Conservation (phyloP, 2,113 vertebrate species). For the Dipodomys merriami region DNA sequence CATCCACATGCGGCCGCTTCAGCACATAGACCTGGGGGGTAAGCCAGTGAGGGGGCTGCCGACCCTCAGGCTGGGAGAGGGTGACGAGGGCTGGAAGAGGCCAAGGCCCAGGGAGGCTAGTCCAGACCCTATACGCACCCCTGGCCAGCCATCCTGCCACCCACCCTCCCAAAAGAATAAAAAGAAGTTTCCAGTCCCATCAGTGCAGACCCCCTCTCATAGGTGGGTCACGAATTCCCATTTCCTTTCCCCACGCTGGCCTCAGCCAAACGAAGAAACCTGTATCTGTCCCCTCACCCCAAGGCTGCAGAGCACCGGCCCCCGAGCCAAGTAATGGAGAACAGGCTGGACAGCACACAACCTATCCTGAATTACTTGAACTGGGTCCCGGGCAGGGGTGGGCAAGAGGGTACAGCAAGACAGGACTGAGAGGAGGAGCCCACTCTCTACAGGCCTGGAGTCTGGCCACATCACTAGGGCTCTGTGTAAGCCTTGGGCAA, state of each 20-base stretch:
- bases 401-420: neutral
- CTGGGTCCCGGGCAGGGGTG: slow-evolving; percentile 87
- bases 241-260: neutral
- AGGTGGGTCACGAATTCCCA: neutral
- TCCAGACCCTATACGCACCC: neutral
- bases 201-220: neutral
- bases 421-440: neutral
- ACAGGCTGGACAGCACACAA: slow-evolving; percentile 95
- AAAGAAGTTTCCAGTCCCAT: neutral
- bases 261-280: neutral
- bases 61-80: neutral
- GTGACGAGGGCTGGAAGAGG: neutral
- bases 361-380: slow-evolving; percentile 99
- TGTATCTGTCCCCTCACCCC: neutral
- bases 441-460: neutral
- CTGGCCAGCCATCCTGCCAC: neutral
- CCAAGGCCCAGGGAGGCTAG: neutral
- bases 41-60: slow-evolving; percentile 64
- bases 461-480: neutral
- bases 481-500: neutral
- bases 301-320: slow-evolving; percentile 82
- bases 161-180: neutral
- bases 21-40: slow-evolving; percentile 93
- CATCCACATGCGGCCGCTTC: slow-evolving; percentile 96
- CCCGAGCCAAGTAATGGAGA: slow-evolving; percentile 97